These are phyloP conservation scores for Cynopterus brachyotis DNA, from an alignment of 2,113 vertebrate genomes.

Conservation along the genomic window DNA sequence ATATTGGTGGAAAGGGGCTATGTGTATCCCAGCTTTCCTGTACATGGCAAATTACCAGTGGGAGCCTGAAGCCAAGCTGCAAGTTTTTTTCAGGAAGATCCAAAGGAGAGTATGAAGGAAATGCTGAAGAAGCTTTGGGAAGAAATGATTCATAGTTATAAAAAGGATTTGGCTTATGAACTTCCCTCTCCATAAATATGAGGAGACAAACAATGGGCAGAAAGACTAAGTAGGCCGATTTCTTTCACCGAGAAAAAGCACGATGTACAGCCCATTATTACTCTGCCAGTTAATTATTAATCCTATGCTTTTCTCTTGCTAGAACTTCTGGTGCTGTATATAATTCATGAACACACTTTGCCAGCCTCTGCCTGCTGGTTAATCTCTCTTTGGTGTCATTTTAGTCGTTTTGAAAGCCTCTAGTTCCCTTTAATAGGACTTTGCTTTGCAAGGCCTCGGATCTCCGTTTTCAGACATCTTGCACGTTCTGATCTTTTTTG, in stretches of 20 bases:
- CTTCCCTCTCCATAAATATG: constrained; percentile 26
- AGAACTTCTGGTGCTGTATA: constrained; percentile 70
- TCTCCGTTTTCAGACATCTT: constrained; percentile 35
- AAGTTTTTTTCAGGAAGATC: not conserved
- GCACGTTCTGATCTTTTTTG: constrained; percentile 50
- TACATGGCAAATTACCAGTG: not conserved
- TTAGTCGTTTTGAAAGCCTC: constrained; percentile 49
- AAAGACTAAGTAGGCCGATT: constrained; percentile 56
- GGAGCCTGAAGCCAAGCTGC: not conserved
- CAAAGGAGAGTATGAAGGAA: not conserved
- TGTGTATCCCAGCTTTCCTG: not conserved
- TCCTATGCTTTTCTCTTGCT: constrained; percentile 67
- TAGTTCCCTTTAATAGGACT: constrained; percentile 53
- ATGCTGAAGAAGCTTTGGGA: not conserved
- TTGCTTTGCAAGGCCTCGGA: constrained; percentile 1
- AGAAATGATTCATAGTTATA: constrained; percentile 18
- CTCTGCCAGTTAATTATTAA: constrained; percentile 77
- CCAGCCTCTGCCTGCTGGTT: constrained; percentile 73
- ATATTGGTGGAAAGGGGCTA: no score
- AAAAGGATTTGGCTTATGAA: constrained; percentile 31
- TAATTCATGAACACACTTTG: constrained; percentile 75
- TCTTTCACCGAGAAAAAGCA: constrained; percentile 65
- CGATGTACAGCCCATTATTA: constrained; percentile 64
- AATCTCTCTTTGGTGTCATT: constrained; percentile 68
- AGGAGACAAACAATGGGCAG: constrained; percentile 47